Conservation (phyloP, 2,113 vertebrate species). For the Climacteris rufus region DNA sequence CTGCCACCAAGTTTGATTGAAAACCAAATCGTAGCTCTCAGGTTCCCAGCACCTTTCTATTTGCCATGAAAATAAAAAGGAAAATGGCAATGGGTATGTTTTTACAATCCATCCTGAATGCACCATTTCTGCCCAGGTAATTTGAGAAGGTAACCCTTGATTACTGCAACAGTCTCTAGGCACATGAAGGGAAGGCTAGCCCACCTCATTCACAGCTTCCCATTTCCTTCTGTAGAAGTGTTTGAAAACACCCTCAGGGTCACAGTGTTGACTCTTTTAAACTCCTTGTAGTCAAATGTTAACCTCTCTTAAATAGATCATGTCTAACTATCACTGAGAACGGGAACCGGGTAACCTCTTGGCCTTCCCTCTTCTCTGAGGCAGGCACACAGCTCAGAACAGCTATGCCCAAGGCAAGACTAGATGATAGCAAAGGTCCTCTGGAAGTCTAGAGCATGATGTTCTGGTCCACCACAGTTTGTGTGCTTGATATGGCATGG, state of each 20-base stretch:
- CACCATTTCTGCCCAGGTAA: not conserved
- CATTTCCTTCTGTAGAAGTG: not conserved
- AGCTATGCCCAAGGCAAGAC: not conserved
- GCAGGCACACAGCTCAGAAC: not conserved
- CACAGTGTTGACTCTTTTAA: fast-evolving
- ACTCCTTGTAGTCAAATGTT: not conserved
- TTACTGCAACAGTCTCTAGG: not conserved
- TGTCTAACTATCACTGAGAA: not conserved
- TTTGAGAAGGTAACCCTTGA: not conserved
- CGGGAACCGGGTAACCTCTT: not conserved
- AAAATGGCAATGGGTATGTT: not conserved
- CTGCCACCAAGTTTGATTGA: not conserved
- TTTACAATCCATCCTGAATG: not conserved
- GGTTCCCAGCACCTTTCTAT: not conserved
- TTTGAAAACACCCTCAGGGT: not conserved
- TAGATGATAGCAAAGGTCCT: not conserved
- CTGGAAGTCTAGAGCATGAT: not conserved
- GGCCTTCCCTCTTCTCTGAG: not conserved
- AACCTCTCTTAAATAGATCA: not conserved
- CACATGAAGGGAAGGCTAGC: not conserved
- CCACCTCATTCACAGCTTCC: not conserved
- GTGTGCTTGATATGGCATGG: not conserved
- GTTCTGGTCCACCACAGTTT: not conserved
- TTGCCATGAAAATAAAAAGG: not conserved
- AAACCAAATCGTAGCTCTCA: not conserved